phyloP scores from a whole-genome alignment of 2,888 invertebrate species.

The Trachelus iudaicus region DNA sequence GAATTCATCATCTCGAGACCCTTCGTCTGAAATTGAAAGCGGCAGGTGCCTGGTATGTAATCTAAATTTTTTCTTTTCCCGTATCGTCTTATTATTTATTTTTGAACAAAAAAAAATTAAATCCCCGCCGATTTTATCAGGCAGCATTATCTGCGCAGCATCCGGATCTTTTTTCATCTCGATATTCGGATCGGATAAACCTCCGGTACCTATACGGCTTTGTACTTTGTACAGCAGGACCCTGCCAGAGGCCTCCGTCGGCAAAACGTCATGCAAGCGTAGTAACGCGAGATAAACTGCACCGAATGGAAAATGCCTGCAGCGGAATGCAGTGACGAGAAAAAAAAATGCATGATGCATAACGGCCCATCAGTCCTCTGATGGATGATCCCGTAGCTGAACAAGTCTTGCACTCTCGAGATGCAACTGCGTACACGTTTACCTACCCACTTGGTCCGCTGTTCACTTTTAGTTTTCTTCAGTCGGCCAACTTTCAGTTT shows the following conservation, averaged over 20 bases:
- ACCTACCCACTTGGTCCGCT: not conserved
- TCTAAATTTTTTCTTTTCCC: not conserved
- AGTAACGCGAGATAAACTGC: conserved; percentile 28
- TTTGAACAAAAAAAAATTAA: not conserved
- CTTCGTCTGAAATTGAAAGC: not conserved
- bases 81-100: not conserved
- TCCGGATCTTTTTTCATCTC: not conserved
- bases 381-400: conserved; percentile 28
- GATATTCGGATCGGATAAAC: not conserved
- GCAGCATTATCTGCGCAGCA: not conserved
- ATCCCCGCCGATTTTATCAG: not conserved
- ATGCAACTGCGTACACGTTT: not conserved
- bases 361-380: conserved; percentile 31
- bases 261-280: not conserved
- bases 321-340: conserved; percentile 21
- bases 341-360: conserved; percentile 41
- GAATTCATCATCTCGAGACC: not conserved
- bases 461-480: not conserved
- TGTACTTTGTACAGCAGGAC: not conserved
- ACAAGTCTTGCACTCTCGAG: not conserved
- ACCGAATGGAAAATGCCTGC: conserved; percentile 24
- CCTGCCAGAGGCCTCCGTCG: not conserved
- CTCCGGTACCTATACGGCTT: not conserved
- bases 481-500: not conserved
- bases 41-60: not conserved